A percentile compares a stretch with the other conserved stretches of the same genome.
Conservation (phyloP, 2,113 vertebrate species). For the Uropsilus gracilis region DNA sequence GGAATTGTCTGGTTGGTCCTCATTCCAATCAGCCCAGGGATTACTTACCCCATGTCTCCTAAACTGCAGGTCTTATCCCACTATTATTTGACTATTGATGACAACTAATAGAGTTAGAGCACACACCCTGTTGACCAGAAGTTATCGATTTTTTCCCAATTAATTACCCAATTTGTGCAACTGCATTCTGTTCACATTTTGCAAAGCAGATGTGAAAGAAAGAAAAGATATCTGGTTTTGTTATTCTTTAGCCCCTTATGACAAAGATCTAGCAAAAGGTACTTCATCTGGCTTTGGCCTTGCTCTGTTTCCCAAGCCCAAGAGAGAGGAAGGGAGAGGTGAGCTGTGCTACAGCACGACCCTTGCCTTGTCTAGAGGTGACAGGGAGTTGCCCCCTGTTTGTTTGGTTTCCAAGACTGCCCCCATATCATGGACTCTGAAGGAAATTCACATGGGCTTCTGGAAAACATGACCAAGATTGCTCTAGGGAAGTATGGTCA, state of each 20-base stretch:
- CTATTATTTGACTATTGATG: neutral
- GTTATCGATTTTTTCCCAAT: neutral
- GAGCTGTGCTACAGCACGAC: fast-evolving
- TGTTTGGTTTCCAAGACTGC: neutral
- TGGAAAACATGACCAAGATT: neutral
- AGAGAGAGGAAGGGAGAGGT: neutral
- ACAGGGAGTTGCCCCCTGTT: no score
- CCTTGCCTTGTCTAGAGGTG: neutral
- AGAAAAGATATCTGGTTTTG: neutral
- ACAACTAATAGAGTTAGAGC: neutral
- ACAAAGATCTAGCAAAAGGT: neutral
- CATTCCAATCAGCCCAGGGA: neutral
- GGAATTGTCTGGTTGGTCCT: neutral
- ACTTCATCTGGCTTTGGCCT: neutral
- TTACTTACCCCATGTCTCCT: neutral
- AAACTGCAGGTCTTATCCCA: neutral
- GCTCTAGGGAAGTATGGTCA: neutral
- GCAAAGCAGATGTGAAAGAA: neutral
- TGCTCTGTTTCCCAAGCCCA: neutral
- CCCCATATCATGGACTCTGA: fast-evolving
- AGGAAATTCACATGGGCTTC: neutral
- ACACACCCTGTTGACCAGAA: no score
- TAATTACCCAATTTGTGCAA: neutral
- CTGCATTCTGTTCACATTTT: neutral
- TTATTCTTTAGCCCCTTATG: neutral